Evolutionary conservation across 2,888 invertebrate species (phyloP).

Genomic region (Luperina testacea): DNA sequence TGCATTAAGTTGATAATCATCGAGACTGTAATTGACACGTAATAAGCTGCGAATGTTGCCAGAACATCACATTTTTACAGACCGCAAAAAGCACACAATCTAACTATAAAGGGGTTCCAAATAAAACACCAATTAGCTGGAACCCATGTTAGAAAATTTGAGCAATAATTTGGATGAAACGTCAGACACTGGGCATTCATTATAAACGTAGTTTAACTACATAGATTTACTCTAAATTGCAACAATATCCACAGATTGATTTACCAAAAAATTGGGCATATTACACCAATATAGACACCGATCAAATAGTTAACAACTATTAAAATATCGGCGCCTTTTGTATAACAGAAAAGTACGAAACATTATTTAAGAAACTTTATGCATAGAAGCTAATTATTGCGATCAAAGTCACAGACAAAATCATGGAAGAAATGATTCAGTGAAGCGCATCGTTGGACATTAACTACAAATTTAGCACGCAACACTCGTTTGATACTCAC

Average conservation of each 20-base stretch:
- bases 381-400: conserved; percentile 57
- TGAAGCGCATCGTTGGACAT: conserved; percentile 13
- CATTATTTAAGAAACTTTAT: conserved; percentile 34
- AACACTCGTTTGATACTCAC: conserved; percentile 35
- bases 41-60: conserved; percentile 45
- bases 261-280: conserved; percentile 43
- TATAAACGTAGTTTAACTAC: conserved; percentile 70
- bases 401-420: conserved; percentile 27
- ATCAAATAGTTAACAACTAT: conserved; percentile 36
- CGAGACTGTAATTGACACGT: conserved; percentile 58
- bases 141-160: conserved; percentile 61
- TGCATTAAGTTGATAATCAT: conserved; percentile 34
- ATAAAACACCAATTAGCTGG: conserved; percentile 33
- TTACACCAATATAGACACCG: conserved; percentile 45
- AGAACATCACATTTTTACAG: conserved; percentile 43
- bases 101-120: conserved; percentile 55
- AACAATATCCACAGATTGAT: conserved; percentile 45
- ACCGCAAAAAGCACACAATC: conserved; percentile 72
- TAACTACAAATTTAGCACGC: conserved; percentile 9
- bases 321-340: conserved; percentile 43
- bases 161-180: conserved; percentile 70
- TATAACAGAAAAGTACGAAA: conserved; percentile 27
- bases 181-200: conserved; percentile 68
- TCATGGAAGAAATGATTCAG: conserved; percentile 16
- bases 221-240: conserved; percentile 62